Evolutionary conservation across 1,140 invertebrate genomes (phyloP), one percentile per base, ranked within the genome.

Genomic region (Brachystomella parvula): DNA sequence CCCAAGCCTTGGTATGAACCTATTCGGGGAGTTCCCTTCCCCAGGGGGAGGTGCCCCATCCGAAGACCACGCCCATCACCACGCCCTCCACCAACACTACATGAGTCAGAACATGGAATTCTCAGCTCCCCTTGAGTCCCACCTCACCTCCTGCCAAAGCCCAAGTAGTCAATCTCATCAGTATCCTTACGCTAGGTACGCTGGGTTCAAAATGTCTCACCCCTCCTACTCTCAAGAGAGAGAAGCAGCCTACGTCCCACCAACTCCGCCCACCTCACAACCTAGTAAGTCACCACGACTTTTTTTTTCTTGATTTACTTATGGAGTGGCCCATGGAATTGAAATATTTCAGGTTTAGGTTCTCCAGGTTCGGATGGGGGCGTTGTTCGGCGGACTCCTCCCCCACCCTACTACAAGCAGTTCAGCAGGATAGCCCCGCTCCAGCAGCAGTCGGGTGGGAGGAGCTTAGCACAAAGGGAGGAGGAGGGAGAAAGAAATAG

Each of bases 271-370:
- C 21, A 75, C 64, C 53, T 76, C 75, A 1, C 75, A 76, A 62
- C 76, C 75, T 24, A 74, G 75, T 61, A 69, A 70, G 35, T 60
- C 33, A 44, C 59, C 44, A 60, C 32, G 61, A 26, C 39, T 26
- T 65, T 65, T 32, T 57, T 33, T 53, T 64, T 32, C 28, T 76
- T 76, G 61, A 82, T 84, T 12, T 84, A 85, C 75, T 85, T 89
- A 66, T 89, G 89, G 76, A 81, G 9, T 9, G 9, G 2, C 3
- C 89, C 74, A 87, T 89, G 76, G 82, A 84, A 44, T 84, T 86
- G 58, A 87, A 89, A 67, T 84, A 82, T 67, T 75, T 74, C 67
- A 75, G 74, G 67, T 77, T 65, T 73, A 79, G 73, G 76, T 77
- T 67, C 76, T 82, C 67, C 75, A 81, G 68, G 76, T 80, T 74